phyloP scores from a whole-genome alignment of 2,888 invertebrate genomes.

The Temnothorax ravouxi region DNA sequence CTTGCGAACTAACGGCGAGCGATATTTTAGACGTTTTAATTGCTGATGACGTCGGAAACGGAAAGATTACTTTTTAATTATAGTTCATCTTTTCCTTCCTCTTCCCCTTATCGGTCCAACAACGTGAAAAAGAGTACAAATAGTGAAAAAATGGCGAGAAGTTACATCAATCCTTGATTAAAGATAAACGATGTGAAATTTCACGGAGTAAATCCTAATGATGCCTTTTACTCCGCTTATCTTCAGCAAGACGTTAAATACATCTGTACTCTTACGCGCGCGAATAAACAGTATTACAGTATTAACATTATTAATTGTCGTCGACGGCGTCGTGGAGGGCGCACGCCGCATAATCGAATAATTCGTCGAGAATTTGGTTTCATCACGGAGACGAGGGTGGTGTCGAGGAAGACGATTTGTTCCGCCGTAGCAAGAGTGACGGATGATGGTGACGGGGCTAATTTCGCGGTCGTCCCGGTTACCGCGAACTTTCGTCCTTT shows the following conservation, averaged over 20 bases:
- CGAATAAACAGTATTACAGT: neutral
- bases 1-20: neutral
- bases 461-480: constrained; percentile 59
- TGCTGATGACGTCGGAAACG: neutral
- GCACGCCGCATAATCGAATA: constrained; percentile 73
- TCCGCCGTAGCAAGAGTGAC: constrained; percentile 64
- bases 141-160: neutral
- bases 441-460: constrained; percentile 77
- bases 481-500: constrained; percentile 22
- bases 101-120: neutral
- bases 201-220: neutral
- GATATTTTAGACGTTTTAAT: neutral
- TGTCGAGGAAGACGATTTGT: constrained; percentile 46
- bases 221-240: neutral
- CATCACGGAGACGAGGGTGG: constrained; percentile 3
- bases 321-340: constrained; percentile 17
- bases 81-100: neutral
- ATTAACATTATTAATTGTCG: constrained; percentile 53
- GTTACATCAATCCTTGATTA: neutral
- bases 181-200: neutral
- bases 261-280: neutral
- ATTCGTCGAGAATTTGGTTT: constrained; percentile 61
- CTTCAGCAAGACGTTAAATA: constrained; percentile 7
- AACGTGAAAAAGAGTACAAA: neutral
- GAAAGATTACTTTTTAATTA: constrained; percentile 5